phyloP scores from a whole-genome alignment of 1,140 invertebrate genomes.

The Drosophila biarmipes region DNA sequence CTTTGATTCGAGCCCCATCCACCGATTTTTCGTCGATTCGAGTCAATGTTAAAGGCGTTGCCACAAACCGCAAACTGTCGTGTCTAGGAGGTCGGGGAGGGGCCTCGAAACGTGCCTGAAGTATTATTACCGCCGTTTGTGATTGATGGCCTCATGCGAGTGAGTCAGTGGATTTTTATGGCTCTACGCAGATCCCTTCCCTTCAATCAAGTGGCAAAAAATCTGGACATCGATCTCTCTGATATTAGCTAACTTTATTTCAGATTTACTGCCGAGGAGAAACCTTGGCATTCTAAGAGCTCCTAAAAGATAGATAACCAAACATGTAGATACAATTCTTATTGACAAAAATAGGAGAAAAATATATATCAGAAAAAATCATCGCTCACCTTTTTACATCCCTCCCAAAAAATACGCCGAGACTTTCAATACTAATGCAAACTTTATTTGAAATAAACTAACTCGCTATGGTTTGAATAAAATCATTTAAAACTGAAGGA shows the following conservation, averaged over 20 bases:
- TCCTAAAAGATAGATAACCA: background rate
- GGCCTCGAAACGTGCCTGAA: constrained; percentile 68
- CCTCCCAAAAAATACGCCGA: background rate
- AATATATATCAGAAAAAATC: background rate
- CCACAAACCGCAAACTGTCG: constrained; percentile 53
- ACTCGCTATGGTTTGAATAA: constrained; percentile 44
- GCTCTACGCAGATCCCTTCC: constrained; percentile 27
- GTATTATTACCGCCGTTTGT: constrained; percentile 56
- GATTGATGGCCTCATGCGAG: constrained; percentile 61
- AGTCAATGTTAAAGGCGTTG: constrained; percentile 60
- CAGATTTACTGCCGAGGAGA: background rate
- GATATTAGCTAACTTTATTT: constrained; percentile 7
- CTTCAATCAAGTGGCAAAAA: constrained; percentile 7
- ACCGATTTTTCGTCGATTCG: constrained; percentile 33
- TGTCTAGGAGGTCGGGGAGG: constrained; percentile 39
- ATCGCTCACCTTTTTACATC: background rate
- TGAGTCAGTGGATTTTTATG: constrained; percentile 59
- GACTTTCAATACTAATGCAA: constrained; percentile 54
- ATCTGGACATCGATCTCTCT: constrained; percentile 21
- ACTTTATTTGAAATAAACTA: constrained; percentile 73
- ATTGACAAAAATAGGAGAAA: too few species aligned
- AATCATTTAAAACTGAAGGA: constrained; percentile 79
- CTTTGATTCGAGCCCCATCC: constrained; percentile 30
- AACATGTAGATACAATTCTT: background rate
- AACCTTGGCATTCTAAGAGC: background rate